Conservation (phyloP, 1,140 invertebrate species). For the Drosophila biarmipes region DNA sequence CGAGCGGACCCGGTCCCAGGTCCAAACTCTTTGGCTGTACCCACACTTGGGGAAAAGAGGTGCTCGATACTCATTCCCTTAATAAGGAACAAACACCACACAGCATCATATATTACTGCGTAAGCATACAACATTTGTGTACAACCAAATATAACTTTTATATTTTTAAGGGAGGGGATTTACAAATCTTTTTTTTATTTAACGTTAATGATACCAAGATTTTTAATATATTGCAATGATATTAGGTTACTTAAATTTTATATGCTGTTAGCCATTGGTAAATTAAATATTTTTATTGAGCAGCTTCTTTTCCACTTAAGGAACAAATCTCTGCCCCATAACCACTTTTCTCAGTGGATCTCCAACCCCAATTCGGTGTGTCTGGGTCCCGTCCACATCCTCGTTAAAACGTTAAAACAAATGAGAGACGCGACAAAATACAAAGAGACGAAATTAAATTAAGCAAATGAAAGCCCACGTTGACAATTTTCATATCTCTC, state of each 20-base stretch:
- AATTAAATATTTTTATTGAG: too few relatives aligned
- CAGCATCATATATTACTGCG: too few relatives aligned
- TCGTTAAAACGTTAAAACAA: conserved; percentile 74
- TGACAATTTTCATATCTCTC: conserved; percentile 83
- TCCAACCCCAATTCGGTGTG: conserved; percentile 15
- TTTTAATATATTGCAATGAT: too few relatives aligned
- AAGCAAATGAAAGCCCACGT: conserved; percentile 81
- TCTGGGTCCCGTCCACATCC: conserved; percentile 56
- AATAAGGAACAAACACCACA: not conserved
- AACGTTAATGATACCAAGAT: too few relatives aligned
- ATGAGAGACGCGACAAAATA: conserved; percentile 75
- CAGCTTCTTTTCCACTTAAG: too few relatives aligned
- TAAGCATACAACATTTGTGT: too few relatives aligned
- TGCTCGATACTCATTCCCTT: not conserved
- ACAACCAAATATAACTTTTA: too few relatives aligned
- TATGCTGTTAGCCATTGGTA: too few relatives aligned
- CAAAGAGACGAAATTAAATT: conserved; percentile 77
- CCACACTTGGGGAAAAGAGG: conserved; percentile 3
- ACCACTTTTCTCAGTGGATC: conserved; percentile 12
- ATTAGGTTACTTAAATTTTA: too few relatives aligned
- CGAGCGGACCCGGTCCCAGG: conserved; percentile 46
- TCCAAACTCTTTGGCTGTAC: conserved; percentile 12
- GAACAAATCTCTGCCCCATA: not conserved
- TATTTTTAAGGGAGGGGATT: too few relatives aligned
- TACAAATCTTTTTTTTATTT: too few relatives aligned